A percentile compares a stretch with the other conserved stretches of the same genome.
Conservation (phyloP, 2,888 invertebrate genomes). For the Drosophila mimetica region DNA sequence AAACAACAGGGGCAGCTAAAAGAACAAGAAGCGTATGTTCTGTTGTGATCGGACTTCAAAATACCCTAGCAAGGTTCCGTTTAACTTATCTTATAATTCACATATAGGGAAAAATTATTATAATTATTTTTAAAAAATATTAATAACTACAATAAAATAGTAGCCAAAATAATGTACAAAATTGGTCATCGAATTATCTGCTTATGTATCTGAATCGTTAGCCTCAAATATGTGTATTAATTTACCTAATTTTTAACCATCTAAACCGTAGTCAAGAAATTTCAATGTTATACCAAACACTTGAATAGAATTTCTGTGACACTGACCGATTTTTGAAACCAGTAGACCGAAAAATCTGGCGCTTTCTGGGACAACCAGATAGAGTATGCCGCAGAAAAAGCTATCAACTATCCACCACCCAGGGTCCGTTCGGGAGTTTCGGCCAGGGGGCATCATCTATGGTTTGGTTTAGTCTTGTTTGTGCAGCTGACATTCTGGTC, state of each 20-base stretch:
- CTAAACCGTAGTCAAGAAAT: too few relatives aligned
- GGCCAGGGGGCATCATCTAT: conserved; percentile 27
- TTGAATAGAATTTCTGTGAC: neutral
- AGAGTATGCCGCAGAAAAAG: conserved; percentile 5
- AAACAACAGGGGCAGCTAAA: conserved; percentile 21
- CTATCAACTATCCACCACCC: conserved; percentile 11
- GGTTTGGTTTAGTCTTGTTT: conserved; percentile 64
- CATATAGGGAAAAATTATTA: too few relatives aligned
- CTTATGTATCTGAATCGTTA: too few relatives aligned
- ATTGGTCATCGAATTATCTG: too few relatives aligned
- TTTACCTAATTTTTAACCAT: too few relatives aligned
- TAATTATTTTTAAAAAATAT: too few relatives aligned
- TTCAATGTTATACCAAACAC: neutral
- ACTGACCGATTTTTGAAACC: neutral
- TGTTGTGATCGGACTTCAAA: neutral
- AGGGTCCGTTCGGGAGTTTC: conserved; percentile 15
- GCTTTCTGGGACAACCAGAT: neutral
- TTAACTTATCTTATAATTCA: neutral
- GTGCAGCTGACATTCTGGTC: conserved; percentile 74
- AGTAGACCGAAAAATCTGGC: neutral
- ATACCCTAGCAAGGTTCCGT: too few relatives aligned
- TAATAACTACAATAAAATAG: too few relatives aligned
- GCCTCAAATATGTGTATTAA: too few relatives aligned
- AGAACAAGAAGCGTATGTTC: neutral
- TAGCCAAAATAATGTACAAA: too few relatives aligned